A percentile compares a stretch with the other conserved stretches of the same genome.
Conservation (phyloP, 2,797 vertebrate genomes). For the Sciaenops ocellatus region DNA sequence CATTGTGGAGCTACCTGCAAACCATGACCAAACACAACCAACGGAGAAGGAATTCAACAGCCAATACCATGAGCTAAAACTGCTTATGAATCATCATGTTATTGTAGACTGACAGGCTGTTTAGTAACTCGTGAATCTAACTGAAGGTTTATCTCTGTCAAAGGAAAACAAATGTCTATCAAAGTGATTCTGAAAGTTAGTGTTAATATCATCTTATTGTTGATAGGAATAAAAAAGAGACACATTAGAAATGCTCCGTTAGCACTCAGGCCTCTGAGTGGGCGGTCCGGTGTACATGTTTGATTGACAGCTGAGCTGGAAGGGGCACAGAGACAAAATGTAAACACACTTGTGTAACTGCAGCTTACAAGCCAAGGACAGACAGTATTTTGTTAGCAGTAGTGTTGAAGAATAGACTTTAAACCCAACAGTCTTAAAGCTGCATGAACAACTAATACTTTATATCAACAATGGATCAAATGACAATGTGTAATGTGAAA, state of each 20-base stretch:
- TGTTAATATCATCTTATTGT: not conserved
- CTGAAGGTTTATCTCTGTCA: conserved; percentile 6
- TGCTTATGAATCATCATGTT: conserved; percentile 35
- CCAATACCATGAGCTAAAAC: conserved; percentile 10
- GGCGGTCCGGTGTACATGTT: not conserved
- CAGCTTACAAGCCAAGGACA: conserved; percentile 20
- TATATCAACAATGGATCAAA: conserved; percentile 2
- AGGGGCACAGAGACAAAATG: conserved; percentile 22
- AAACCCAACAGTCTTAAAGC: not conserved
- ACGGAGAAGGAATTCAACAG: conserved; percentile 19
- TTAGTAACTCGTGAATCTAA: conserved; percentile 25
- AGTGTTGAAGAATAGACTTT: conserved; percentile 3
- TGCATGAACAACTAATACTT: not conserved
- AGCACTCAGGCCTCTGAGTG: conserved; percentile 7
- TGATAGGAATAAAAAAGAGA: not conserved
- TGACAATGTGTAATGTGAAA: conserved; percentile 1
- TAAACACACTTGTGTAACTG: conserved; percentile 43
- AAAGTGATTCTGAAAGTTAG: conserved; percentile 3
- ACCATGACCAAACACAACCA: conserved; percentile 45
- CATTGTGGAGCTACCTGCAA: conserved; percentile 53
- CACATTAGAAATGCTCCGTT: not conserved
- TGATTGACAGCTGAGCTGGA: conserved; percentile 39
- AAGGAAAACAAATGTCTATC: conserved; percentile 13
- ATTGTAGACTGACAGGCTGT: conserved; percentile 35
- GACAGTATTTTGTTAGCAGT: conserved; percentile 11